phyloP scores from a whole-genome alignment of 2,797 vertebrate genomes.

The Craterocephalus amniculus region DNA sequence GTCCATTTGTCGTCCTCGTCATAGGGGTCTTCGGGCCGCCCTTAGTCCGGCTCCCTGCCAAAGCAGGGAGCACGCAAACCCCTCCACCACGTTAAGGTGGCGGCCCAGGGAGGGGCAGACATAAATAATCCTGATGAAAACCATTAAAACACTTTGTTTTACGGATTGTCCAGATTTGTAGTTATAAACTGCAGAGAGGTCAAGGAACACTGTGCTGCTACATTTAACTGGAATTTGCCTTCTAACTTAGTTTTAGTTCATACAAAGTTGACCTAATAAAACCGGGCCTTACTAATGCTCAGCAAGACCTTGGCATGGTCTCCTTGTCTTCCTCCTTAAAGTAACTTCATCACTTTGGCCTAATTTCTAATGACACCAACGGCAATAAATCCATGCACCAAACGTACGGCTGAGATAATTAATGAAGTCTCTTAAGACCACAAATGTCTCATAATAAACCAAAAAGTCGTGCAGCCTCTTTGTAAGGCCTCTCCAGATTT shows the following conservation, averaged over 20 bases:
- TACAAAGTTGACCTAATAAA: constrained; percentile 20
- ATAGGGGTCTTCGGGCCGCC: too few species aligned
- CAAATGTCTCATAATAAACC: constrained; percentile 46
- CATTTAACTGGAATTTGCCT: constrained; percentile 44
- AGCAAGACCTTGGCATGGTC: constrained; percentile 25
- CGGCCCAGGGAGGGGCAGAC: too few species aligned
- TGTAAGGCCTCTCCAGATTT: constrained; percentile 36
- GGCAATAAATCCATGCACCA: constrained; percentile 40
- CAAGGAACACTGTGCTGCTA: constrained; percentile 21
- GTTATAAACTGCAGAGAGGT: constrained; percentile 2
- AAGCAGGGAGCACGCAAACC: too few species aligned
- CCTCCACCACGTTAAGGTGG: too few species aligned
- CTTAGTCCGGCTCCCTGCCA: too few species aligned
- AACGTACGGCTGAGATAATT: constrained; percentile 28
- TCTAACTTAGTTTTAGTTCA: constrained; percentile 18
- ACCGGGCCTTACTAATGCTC: constrained; percentile 22
- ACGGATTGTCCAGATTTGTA: neutral
- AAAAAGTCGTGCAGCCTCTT: constrained; percentile 46
- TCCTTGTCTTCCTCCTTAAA: constrained; percentile 23
- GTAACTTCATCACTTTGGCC: constrained; percentile 13
- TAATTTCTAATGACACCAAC: constrained; percentile 53
- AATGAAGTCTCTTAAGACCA: constrained; percentile 40
- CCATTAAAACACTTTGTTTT: constrained; percentile 3
- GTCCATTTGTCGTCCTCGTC: too few species aligned
- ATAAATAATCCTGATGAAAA: neutral